Evolutionary conservation across 2,888 invertebrate species (phyloP).

Genomic region (Beris morrisii): DNA sequence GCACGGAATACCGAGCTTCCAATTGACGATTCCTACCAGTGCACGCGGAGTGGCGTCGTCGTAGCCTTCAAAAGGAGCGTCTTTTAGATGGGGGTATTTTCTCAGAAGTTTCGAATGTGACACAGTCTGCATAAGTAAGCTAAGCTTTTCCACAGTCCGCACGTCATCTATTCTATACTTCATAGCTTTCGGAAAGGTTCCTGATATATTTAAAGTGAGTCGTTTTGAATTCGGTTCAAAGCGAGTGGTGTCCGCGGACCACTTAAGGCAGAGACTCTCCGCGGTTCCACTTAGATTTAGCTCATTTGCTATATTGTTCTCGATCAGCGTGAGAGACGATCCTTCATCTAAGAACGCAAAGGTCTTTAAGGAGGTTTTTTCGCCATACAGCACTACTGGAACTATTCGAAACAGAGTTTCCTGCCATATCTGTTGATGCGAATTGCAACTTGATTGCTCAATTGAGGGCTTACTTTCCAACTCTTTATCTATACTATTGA

Average conservation of each 20-base stretch:
- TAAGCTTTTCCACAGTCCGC: not conserved
- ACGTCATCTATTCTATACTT: not conserved
- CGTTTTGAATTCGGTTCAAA: slow-evolving; percentile 35
- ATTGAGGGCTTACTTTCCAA: not conserved
- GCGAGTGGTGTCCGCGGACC: slow-evolving; percentile 36
- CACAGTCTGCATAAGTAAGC: slow-evolving; percentile 5
- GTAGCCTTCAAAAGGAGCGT: too few relatives aligned
- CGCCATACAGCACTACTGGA: not conserved
- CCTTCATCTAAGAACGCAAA: slow-evolving; percentile 2
- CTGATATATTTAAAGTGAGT: slow-evolving; percentile 31
- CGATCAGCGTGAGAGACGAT: slow-evolving; percentile 37
- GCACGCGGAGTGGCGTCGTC: too few relatives aligned
- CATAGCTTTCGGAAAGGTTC: slow-evolving; percentile 2
- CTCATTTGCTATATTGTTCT: slow-evolving; percentile 4
- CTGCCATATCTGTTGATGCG: not conserved
- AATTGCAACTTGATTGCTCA: not conserved
- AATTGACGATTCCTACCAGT: too few relatives aligned
- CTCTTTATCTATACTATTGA: not conserved
- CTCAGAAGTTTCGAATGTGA: too few relatives aligned
- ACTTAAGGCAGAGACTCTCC: slow-evolving; percentile 31
- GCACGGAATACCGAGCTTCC: too few relatives aligned
- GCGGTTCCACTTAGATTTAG: slow-evolving; percentile 1
- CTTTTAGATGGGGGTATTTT: too few relatives aligned
- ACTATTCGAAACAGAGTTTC: slow-evolving; percentile 6
- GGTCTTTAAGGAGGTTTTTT: too few relatives aligned